Conservation (phyloP, 2,113 vertebrate genomes). For the Cairina moschata region DNA sequence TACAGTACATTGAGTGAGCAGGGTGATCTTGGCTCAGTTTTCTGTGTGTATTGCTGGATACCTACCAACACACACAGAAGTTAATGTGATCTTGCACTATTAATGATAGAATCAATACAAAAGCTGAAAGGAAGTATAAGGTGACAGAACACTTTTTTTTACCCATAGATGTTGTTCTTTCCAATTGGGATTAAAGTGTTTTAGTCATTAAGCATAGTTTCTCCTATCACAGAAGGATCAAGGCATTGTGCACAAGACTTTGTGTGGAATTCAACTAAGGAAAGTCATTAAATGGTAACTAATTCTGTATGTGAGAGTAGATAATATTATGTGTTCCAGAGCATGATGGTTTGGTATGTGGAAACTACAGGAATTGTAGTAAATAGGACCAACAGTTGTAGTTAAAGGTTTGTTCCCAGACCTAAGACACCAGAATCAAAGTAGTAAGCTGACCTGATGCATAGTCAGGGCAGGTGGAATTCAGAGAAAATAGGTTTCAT, state of each 20-base stretch:
- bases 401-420: background rate
- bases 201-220: background rate
- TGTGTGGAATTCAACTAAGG: background rate
- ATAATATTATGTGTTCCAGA: background rate
- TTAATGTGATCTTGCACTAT: background rate
- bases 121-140: background rate
- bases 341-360: background rate
- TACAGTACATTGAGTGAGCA: background rate
- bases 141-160: background rate
- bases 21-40: background rate
- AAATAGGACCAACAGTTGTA: background rate
- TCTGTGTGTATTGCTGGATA: background rate
- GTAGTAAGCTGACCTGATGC: background rate
- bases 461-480: background rate
- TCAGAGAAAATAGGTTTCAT: background rate
- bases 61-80: background rate
- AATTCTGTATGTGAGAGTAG: background rate
- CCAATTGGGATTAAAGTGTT: background rate
- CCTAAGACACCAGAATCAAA: background rate
- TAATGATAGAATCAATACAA: background rate
- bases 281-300: background rate
- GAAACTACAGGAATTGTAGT: background rate
- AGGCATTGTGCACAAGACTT: background rate
- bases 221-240: background rate
- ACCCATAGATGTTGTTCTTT: background rate